phyloP scores from a whole-genome alignment of 2,888 invertebrate species.

The Ichneumoninae sp. region DNA sequence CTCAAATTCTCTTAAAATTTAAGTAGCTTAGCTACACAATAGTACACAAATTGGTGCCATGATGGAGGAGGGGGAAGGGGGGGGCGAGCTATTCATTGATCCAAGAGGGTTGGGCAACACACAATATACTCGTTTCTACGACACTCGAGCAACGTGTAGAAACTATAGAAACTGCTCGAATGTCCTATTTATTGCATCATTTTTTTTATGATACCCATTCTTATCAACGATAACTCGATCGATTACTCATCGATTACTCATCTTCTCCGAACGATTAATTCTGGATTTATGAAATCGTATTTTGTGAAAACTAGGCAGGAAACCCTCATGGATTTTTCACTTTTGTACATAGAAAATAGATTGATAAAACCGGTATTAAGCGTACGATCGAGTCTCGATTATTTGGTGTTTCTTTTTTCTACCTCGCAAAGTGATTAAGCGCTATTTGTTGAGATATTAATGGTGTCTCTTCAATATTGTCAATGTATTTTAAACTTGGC shows the following conservation, averaged over 20 bases:
- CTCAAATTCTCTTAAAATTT: slow-evolving; percentile 12
- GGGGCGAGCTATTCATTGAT: slow-evolving; percentile 5
- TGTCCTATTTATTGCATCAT: slow-evolving; percentile 8
- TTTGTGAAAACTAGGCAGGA: neutral
- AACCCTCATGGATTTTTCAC: neutral
- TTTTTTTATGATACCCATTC: neutral
- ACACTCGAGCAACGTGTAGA: slow-evolving; percentile 35
- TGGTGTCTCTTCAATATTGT: slow-evolving; percentile 1
- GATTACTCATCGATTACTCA: neutral
- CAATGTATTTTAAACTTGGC: neutral
- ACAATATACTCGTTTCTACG: neutral
- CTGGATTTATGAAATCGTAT: neutral
- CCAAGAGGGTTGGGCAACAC: neutral
- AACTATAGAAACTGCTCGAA: neutral
- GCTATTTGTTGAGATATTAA: slow-evolving; percentile 2
- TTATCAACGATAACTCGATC: neutral
- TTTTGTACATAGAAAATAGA: neutral
- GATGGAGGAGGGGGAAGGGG: neutral
- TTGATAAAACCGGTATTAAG: neutral
- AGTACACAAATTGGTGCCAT: neutral
- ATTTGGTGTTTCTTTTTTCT: neutral
- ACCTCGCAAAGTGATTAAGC: neutral
- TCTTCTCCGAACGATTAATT: neutral
- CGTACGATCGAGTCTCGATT: neutral
- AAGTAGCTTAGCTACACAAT: neutral